A percentile compares a stretch with the other conserved stretches of the same genome.
Evolutionary conservation across 2,888 invertebrate species (phyloP).

Genomic region (Ormyrus thymus): DNA sequence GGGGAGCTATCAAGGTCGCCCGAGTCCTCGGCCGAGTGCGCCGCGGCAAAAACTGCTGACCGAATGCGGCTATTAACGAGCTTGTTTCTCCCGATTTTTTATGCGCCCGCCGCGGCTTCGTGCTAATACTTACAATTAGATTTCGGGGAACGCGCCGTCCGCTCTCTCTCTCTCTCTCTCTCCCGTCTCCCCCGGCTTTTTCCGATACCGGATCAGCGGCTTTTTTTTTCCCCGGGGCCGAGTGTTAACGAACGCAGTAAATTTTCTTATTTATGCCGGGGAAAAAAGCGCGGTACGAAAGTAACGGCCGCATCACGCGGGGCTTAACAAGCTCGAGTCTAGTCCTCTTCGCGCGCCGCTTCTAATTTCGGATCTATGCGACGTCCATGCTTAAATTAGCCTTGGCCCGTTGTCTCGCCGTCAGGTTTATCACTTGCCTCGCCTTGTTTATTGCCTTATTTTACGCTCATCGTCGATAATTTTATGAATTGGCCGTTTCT

Average conservation of each 20-base stretch:
- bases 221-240: neutral
- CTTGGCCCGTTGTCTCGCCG: neutral
- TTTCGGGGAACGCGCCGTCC: conserved; percentile 19
- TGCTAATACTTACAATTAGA: conserved; percentile 30
- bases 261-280: conserved; percentile 46
- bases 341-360: neutral
- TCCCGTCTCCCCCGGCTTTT: neutral
- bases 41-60: conserved; percentile 30
- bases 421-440: too few relatives aligned
- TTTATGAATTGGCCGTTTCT: neutral
- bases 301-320: conserved; percentile 32
- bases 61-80: conserved; percentile 41
- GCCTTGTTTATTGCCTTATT: neutral
- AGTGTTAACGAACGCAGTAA: conserved; percentile 41
- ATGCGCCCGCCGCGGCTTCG: conserved; percentile 1
- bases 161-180: too few relatives aligned
- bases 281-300: conserved; percentile 23
- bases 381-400: conserved; percentile 1
- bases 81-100: conserved; percentile 24
- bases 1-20: conserved; percentile 36
- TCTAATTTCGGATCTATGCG: conserved; percentile 17
- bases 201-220: neutral
- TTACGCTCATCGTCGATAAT: too few relatives aligned
- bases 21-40: neutral
- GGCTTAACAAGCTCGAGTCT: conserved; percentile 22